These are phyloP conservation scores for Pycnonotus jocosus DNA, from an alignment of 2,113 vertebrate species.

Conservation along the genomic window DNA sequence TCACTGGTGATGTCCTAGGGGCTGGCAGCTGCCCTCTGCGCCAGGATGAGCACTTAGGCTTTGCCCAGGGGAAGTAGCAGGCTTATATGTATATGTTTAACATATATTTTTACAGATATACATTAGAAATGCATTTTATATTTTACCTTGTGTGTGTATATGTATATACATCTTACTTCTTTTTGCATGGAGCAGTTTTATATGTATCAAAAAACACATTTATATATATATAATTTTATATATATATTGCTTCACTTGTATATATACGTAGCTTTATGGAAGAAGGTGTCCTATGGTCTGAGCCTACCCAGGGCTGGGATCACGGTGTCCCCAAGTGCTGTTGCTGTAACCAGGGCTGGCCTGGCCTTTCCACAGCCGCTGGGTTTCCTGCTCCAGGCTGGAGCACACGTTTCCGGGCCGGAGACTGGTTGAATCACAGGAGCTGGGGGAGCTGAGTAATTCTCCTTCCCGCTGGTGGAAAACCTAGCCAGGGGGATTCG, in stretches of 20 bases:
- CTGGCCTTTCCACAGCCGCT: background rate
- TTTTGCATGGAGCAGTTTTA: background rate
- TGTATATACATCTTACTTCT: background rate
- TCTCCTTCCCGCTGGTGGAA: background rate
- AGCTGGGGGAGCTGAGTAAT: conserved; percentile 2
- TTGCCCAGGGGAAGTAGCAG: background rate
- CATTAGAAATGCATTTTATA: background rate
- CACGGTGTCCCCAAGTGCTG: fast-evolving
- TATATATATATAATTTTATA: too few relatives aligned
- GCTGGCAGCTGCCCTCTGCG: background rate
- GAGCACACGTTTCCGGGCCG: background rate
- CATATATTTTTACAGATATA: background rate
- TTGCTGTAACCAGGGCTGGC: background rate
- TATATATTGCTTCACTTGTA: too few relatives aligned
- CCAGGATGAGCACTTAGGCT: background rate
- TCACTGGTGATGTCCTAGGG: background rate
- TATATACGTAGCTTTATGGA: background rate
- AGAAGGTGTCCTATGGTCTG: background rate
- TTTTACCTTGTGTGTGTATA: background rate
- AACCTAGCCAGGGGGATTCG: background rate
- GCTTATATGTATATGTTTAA: background rate
- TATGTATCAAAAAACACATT: background rate
- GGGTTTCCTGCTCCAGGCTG: background rate
- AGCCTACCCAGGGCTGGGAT: background rate
- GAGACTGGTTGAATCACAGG: conserved; percentile 14